phyloP scores from a whole-genome alignment of 2,888 invertebrate species.

The Volucella zonaria region DNA sequence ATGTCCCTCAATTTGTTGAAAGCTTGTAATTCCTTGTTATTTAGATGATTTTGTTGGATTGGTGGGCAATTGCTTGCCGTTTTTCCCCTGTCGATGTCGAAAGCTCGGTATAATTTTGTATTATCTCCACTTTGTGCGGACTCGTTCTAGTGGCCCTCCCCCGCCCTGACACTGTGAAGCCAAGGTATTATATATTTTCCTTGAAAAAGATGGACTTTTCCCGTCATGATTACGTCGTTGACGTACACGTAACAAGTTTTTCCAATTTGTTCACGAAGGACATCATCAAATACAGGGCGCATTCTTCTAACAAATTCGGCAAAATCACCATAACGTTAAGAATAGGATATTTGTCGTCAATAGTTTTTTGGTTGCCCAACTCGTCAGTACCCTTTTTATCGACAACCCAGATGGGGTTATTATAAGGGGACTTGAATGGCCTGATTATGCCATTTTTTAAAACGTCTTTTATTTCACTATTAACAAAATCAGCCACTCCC shows the following conservation, averaged over 20 bases:
- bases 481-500: too few species aligned
- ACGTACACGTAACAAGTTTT: constrained; percentile 49
- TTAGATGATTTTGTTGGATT: constrained; percentile 59
- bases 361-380: too few species aligned
- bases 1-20: constrained; percentile 28
- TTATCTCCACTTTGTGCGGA: constrained; percentile 28
- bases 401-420: too few species aligned
- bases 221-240: constrained; percentile 10
- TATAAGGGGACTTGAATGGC: too few species aligned
- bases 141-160: constrained; percentile 6
- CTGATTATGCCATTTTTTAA: too few species aligned
- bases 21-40: constrained; percentile 40
- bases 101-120: constrained; percentile 16
- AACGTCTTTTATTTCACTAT: too few species aligned
- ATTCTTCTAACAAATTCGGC: neutral
- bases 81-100: constrained; percentile 54
- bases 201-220: constrained; percentile 35
- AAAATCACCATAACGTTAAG: constrained; percentile 29
- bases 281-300: constrained; percentile 55
- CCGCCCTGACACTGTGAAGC: constrained; percentile 38
- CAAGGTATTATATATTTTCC: constrained; percentile 26
- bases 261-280: constrained; percentile 42
- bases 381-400: too few species aligned
- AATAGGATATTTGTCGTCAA: too few species aligned
- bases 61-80: constrained; percentile 62